These are phyloP conservation scores for Opisthograptis luteolata DNA, from an alignment of 2,888 invertebrate species.

Conservation along the genomic window DNA sequence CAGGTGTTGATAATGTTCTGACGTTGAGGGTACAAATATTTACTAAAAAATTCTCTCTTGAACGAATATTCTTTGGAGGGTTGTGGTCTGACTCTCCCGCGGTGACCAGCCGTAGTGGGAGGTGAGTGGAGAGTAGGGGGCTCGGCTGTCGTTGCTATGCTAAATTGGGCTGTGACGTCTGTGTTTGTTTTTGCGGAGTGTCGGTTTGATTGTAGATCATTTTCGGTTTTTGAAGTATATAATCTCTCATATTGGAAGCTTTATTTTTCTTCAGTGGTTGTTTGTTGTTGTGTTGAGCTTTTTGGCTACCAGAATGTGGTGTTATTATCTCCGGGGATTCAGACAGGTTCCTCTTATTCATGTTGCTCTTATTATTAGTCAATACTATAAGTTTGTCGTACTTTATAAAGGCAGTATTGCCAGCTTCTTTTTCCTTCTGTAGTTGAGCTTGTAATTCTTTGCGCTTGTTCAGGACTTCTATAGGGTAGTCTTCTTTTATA, in stretches of 20 bases:
- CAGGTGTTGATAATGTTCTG: constrained; percentile 12
- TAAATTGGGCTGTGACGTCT: not conserved
- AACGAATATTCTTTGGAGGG: too few relatives aligned
- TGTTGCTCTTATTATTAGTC: not conserved
- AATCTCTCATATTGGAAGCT: not conserved
- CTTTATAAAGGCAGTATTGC: not conserved
- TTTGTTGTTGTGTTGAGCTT: not conserved
- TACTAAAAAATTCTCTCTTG: too few relatives aligned
- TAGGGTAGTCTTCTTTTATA: too few relatives aligned
- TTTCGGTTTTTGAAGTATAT: not conserved
- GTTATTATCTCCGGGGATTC: not conserved
- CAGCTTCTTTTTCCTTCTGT: too few relatives aligned
- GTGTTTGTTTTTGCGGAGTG: not conserved
- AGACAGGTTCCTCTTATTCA: not conserved
- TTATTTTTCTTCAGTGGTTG: constrained; percentile 2
- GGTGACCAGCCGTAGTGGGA: constrained; percentile 38
- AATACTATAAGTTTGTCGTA: constrained; percentile 1
- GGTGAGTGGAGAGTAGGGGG: constrained; percentile 19
- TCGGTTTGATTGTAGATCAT: not conserved
- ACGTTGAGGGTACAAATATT: too few relatives aligned
- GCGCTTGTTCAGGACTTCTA: too few relatives aligned
- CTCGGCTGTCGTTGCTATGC: constrained; percentile 6
- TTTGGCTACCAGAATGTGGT: not conserved
- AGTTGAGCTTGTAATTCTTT: too few relatives aligned
- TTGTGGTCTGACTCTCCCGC: constrained; percentile 37